phyloP scores from a whole-genome alignment of 2,113 vertebrate genomes.

The Orthonyx spaldingii region DNA sequence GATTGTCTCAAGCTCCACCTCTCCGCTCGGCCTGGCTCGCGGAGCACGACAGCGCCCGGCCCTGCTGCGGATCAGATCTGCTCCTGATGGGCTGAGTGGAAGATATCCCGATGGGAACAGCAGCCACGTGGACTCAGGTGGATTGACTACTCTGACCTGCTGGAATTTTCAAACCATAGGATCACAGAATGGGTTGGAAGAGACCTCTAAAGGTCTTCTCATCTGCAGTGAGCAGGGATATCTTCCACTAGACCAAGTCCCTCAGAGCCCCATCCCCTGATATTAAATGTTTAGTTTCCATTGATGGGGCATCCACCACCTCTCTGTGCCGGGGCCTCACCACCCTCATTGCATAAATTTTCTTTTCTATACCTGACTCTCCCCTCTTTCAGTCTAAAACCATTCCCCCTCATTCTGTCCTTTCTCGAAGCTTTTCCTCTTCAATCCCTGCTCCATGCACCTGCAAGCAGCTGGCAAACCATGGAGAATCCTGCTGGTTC shows the following conservation, averaged over 20 bases:
- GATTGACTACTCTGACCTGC: not conserved
- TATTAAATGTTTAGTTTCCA: not conserved
- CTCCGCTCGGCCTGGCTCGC: not conserved
- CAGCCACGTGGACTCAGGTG: not conserved
- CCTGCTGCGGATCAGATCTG: not conserved
- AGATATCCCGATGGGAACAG: not conserved
- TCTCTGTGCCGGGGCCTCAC: not conserved
- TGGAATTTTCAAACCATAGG: not conserved
- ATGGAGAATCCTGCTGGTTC: not conserved
- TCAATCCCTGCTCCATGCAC: not conserved
- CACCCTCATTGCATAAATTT: not conserved
- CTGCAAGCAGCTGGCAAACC: not conserved
- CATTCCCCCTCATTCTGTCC: not conserved
- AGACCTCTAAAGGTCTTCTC: fast-evolving
- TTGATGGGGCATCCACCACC: not conserved
- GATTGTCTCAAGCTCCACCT: conserved; percentile 32
- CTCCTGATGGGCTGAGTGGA: fast-evolving
- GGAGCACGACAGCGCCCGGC: not conserved
- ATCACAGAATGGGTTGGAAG: not conserved
- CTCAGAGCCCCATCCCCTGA: not conserved
- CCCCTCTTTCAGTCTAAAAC: not conserved
- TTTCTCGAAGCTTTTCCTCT: not conserved
- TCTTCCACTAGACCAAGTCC: not conserved
- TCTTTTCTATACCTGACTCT: not conserved
- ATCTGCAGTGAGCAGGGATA: fast-evolving